Base-by-base conservation (phyloP, 1,140 invertebrate species). In the Pseudoatta argentina region DNA sequence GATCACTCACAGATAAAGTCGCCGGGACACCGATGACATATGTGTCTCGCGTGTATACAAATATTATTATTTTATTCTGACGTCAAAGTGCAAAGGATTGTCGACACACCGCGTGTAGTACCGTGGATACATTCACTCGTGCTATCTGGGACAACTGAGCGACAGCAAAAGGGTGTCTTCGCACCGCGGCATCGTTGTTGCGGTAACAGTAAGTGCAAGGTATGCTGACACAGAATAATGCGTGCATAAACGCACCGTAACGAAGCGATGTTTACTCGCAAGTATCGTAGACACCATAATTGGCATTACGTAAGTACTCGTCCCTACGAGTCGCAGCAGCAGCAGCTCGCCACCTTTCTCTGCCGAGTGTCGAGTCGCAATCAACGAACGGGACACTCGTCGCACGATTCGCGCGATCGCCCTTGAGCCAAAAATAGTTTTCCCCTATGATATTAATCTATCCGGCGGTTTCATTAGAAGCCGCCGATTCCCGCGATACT, bases 261-360 rank as follows among this genome's bases (percentile, higher is more conserved):
- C 88, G 79, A 85, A 72, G 55, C 89, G 64, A 61, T 53, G 89
- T 89, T 89, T 89, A 89, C 81, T 64, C 67, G 24, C 63, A 79
- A 83, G 73, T 85, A 89, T 79, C 78, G 85, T 64, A 85, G 78
- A 59, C 79, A 69, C 30, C 63, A 79, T 89, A 90, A 90, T 90
- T 89, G 90, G 72, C 87, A 88, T 93, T 93, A 91, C 92, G 93
- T 87, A 94, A 93, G 89, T 88, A 85, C 88, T 91, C 85, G 91
- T 85, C 66, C 86, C 75, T 59, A 51, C 75, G 55, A 86, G 86
- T 86, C 72, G 88, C 81, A 85, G 53, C 71, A 48, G 64, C 61
- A 30, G 67, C 86, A 86, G 88, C 78, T 88, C 82, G 59, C 71
- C 91, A 91, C 91, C 93, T 93, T 93, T 94, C 93, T 92, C 91